Base-by-base conservation (phyloP, 2,797 vertebrate genomes). In the Acipenser ruthenus region DNA sequence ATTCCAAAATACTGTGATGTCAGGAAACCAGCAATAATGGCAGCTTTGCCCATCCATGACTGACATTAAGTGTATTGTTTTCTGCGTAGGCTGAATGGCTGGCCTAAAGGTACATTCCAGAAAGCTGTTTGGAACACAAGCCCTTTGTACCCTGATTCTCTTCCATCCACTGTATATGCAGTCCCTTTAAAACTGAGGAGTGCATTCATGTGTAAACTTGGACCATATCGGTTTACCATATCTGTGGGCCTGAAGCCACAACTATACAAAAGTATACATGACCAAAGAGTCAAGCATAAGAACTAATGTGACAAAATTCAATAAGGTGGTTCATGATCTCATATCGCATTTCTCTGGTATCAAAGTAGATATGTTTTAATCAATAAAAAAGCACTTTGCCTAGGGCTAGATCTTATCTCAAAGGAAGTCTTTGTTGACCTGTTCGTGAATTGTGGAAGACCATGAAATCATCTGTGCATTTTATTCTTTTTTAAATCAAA, bases 41-140 rank as follows among this genome's bases (percentile, higher is more conserved):
- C 78, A 83, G 80, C 74, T 87, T 76, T 88, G 89, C 81, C 88
- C 88, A 85, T 90, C 91, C 89, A 86, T 88, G 88, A 91, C 91
- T 90, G 89, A 92, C 90, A 90, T 91, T 91, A 84, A 87, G 88
- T 84, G 82, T 86, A 89, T 91, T 93, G 89, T 91, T 92, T 84
- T 84, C 83, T 79, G 84, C 83, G 79, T 71, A 83, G 77, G 83
- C 79, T 80, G 86, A 78, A 76, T 77, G 83, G 82, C 80, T 85
- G 89, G 89, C 78, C 82, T 90, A 87, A 93, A 96, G 91, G 93
- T 95, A 89, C 90, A 93, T 94, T 94, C 91, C 91, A 87, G 80
- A 83, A 84, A 75, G 79, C 81, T 76, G 78, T 85, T 90, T 86
- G 84, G 92, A 89, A 95, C 90, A 93, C 89, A 92, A 92, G 84